Conservation (phyloP, 2,797 vertebrate species). For the Pagetopsis macropterus region DNA sequence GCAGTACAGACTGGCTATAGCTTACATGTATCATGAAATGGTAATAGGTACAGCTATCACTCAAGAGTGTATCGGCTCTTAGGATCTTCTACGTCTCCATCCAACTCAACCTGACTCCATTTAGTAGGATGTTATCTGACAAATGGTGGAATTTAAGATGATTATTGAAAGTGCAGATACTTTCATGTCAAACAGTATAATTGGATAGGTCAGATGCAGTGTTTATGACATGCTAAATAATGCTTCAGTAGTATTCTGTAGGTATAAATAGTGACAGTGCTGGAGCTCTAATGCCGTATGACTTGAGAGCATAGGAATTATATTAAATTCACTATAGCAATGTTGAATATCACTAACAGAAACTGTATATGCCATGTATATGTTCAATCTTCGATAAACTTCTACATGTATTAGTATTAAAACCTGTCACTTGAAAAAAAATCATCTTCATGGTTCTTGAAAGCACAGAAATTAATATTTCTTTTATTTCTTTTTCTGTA, state of each 20-base stretch:
- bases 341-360: not conserved
- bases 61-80: conserved; percentile 44
- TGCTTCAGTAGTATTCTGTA: not conserved
- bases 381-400: conserved; percentile 5
- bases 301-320: not conserved
- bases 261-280: not conserved
- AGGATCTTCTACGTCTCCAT: conserved; percentile 17
- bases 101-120: conserved; percentile 12
- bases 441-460: not conserved
- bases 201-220: not conserved
- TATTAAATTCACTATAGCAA: not conserved
- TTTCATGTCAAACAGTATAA: not conserved
- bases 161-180: not conserved
- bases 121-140: conserved; percentile 16
- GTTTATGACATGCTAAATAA: not conserved
- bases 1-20: conserved; percentile 45
- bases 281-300: not conserved
- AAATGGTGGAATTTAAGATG: conserved; percentile 27
- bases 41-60: conserved; percentile 52
- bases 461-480: not conserved
- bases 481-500: conserved; percentile 37
- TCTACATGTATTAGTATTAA: not conserved
- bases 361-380: not conserved
- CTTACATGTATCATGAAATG: conserved; percentile 60
- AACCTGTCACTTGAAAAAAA: not conserved